Percentiles rank a stretch among this genome's conserved stretches.
These are phyloP conservation scores for Carollia perspicillata DNA, from an alignment of 2,113 vertebrate species.

Conservation along the genomic window DNA sequence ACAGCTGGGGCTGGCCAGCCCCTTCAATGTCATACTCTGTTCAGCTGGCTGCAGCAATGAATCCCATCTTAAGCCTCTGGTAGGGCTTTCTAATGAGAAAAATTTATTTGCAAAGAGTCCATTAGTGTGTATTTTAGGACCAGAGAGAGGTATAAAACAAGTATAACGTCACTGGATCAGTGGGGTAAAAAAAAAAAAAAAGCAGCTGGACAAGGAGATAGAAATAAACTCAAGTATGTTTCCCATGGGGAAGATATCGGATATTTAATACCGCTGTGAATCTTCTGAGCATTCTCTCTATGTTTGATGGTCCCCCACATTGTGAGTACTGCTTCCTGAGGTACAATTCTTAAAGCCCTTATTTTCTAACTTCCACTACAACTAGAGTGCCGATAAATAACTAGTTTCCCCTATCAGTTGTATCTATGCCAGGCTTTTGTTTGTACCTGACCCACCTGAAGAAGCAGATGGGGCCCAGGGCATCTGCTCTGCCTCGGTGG, in stretches of 20 bases:
- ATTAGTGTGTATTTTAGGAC: not conserved
- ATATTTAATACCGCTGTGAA: not conserved
- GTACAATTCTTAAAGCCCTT: not conserved
- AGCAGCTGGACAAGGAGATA: not conserved
- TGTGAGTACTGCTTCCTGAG: not conserved
- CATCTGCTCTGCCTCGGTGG: not conserved
- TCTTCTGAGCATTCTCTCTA: not conserved
- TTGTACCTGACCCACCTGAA: not conserved
- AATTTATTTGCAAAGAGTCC: not conserved
- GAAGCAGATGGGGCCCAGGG: not conserved
- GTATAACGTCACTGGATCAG: not conserved
- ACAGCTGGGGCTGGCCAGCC: not conserved
- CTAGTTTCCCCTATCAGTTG: not conserved
- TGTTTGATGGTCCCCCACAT: not conserved
- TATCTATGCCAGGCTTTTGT: not conserved
- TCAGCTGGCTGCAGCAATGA: not conserved
- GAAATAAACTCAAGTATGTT: not conserved
- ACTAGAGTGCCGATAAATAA: not conserved
- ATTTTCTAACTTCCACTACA: not conserved
- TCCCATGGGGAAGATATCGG: not conserved
- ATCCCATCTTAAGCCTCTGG: not conserved
- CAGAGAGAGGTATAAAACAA: not conserved
- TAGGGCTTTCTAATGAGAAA: slow-evolving; percentile 20
- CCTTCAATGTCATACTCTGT: not conserved
- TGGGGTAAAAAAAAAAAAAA: not conserved